These are phyloP conservation scores for Pantherophis alleghaniensis DNA, from an alignment of 2,797 vertebrate genomes.

Conservation along the genomic window DNA sequence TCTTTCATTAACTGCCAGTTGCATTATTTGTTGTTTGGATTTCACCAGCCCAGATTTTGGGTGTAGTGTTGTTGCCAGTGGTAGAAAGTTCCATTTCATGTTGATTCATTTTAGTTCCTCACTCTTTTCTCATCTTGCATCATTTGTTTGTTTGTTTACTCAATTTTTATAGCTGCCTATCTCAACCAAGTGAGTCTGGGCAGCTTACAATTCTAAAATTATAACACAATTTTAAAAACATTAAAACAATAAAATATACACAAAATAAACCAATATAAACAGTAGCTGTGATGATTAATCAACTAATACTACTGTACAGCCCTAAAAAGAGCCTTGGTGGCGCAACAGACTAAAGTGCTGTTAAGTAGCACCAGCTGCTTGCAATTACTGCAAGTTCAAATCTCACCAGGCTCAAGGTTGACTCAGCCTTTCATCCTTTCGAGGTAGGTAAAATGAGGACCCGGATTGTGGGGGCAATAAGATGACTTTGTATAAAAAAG, in stretches of 20 bases:
- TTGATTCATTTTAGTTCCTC: conserved; percentile 17
- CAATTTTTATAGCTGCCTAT: neutral
- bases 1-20: conserved; percentile 69
- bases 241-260: neutral
- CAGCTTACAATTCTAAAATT: neutral
- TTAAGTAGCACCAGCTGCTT: too few relatives aligned
- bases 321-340: neutral
- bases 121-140: neutral
- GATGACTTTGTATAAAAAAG: too few relatives aligned
- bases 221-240: neutral
- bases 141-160: neutral
- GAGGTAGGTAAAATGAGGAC: too few relatives aligned
- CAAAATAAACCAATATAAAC: neutral
- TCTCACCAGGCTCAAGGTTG: too few relatives aligned
- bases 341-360: too few relatives aligned
- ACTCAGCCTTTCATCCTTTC: too few relatives aligned
- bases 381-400: too few relatives aligned
- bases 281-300: neutral
- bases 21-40: conserved; percentile 69
- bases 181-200: neutral
- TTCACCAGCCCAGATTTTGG: conserved; percentile 23
- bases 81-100: conserved; percentile 46
- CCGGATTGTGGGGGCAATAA: too few relatives aligned
- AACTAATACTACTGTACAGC: neutral
- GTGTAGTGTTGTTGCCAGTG: conserved; percentile 41